phyloP scores from a whole-genome alignment of 1,140 invertebrate genomes.

The Drosophila kohkoa region DNA sequence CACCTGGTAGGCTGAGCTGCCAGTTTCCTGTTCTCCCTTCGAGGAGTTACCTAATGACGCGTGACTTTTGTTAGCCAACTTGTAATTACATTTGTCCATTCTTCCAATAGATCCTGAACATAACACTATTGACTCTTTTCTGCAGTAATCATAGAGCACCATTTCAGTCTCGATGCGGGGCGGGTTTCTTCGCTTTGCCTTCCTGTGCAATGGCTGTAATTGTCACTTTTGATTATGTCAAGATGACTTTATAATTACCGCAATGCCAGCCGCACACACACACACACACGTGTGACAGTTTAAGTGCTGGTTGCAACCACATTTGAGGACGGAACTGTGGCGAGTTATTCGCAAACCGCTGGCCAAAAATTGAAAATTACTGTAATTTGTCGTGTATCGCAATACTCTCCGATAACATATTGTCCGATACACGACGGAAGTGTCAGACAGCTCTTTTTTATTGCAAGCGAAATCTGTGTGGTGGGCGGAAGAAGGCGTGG shows the following conservation, averaged over 20 bases:
- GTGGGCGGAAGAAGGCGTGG: slow-evolving; percentile 41
- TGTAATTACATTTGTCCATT: slow-evolving; percentile 51
- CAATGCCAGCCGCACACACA: slow-evolving; percentile 16
- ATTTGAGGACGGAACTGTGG: slow-evolving; percentile 40
- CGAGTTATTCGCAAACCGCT: slow-evolving; percentile 72
- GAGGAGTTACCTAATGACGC: slow-evolving; percentile 67
- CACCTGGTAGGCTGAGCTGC: slow-evolving; percentile 26
- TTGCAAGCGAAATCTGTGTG: slow-evolving; percentile 35
- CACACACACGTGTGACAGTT: slow-evolving; percentile 79
- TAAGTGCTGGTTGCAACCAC: slow-evolving; percentile 76
- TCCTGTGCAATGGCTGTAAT: slow-evolving; percentile 82
- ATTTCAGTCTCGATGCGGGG: not conserved
- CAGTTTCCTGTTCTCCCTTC: slow-evolving; percentile 1
- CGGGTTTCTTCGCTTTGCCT: slow-evolving; percentile 29
- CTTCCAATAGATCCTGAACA: slow-evolving; percentile 21
- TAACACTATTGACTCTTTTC: slow-evolving; percentile 60
- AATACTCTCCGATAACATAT: slow-evolving; percentile 15
- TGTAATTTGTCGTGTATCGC: slow-evolving; percentile 61
- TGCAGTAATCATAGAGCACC: slow-evolving; percentile 61
- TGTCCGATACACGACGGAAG: slow-evolving; percentile 56
- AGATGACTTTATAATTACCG: slow-evolving; percentile 84
- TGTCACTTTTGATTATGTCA: slow-evolving; percentile 84
- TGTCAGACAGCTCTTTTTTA: slow-evolving; percentile 41
- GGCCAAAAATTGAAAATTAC: slow-evolving; percentile 71
- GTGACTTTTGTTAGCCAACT: slow-evolving; percentile 53